phyloP scores from a whole-genome alignment of 2,797 vertebrate species.

The Myripristis jacobus region DNA sequence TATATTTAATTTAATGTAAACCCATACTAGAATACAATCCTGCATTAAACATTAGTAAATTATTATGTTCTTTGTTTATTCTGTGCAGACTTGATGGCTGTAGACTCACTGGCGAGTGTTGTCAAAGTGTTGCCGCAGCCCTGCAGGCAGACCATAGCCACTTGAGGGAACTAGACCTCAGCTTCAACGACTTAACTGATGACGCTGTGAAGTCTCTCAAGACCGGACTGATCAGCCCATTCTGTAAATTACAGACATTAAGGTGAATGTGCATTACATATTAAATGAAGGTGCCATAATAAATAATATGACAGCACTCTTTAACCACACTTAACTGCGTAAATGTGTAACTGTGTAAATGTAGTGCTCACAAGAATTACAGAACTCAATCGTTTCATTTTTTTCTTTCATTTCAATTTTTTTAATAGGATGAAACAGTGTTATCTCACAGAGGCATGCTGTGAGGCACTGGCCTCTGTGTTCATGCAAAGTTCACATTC shows the following conservation, averaged over 20 bases:
- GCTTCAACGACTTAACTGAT: neutral
- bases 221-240: neutral
- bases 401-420: neutral
- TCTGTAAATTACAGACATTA: neutral
- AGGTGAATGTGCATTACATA: neutral
- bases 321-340: neutral
- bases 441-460: constrained; percentile 2
- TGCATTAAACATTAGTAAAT: neutral
- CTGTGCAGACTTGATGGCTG: neutral
- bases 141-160: neutral
- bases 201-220: neutral
- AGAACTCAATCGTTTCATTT: too few species aligned
- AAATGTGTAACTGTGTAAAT: neutral
- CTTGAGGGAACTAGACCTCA: neutral
- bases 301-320: neutral
- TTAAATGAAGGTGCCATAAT: too few species aligned
- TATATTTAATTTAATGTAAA: too few species aligned
- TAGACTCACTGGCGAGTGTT: neutral
- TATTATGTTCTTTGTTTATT: neutral
- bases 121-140: neutral
- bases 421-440: constrained; percentile 2
- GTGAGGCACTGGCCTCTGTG: constrained; percentile 7
- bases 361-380: too few species aligned
- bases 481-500: neutral
- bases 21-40: too few species aligned